Percentiles rank a stretch among this genome's conserved stretches.
Evolutionary conservation across 2,797 vertebrate genomes (phyloP).

Genomic region (Catharus ustulatus): DNA sequence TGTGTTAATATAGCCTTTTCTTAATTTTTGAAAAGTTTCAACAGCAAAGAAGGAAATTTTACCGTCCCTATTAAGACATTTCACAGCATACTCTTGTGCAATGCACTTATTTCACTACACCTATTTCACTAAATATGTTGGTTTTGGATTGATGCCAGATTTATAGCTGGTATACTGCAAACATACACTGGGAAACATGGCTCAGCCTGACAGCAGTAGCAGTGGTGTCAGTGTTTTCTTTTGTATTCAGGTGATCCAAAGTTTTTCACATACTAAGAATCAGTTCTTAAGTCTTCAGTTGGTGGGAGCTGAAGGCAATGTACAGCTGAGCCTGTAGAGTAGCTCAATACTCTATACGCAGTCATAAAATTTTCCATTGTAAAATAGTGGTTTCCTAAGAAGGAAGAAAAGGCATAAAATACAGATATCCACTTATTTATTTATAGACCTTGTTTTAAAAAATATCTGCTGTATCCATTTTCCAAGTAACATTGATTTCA

Average conservation of each 20-base stretch:
- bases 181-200: background rate
- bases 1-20: background rate
- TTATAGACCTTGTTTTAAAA: background rate
- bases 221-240: background rate
- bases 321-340: background rate
- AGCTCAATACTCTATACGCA: background rate
- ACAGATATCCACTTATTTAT: background rate
- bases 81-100: background rate
- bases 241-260: background rate
- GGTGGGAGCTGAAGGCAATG: background rate
- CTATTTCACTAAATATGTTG: background rate
- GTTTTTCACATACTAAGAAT: background rate
- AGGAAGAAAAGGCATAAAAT: background rate
- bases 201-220: background rate
- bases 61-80: background rate
- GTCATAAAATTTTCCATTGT: background rate
- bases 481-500: background rate
- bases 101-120: accelerated
- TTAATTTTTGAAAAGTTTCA: background rate
- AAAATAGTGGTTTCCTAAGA: background rate
- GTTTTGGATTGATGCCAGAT: background rate
- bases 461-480: background rate
- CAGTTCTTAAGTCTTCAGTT: background rate
- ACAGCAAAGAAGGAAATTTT: background rate
- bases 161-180: background rate